Conservation (phyloP, 1,140 invertebrate genomes). For the Ganaspis sp. region DNA sequence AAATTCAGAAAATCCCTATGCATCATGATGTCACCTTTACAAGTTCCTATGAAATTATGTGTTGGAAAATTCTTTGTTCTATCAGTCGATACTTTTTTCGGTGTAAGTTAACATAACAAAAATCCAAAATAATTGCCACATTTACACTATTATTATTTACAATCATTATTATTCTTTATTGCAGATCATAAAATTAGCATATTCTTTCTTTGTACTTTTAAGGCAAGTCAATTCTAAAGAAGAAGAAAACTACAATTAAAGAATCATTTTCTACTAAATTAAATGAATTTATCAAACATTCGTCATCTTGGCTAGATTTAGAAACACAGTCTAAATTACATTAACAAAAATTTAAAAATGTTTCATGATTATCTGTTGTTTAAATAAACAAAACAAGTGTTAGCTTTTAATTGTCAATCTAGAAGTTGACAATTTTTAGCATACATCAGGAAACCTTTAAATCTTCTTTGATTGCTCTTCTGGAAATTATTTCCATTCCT, state of each 20-base stretch:
- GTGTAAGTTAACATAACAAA: background rate
- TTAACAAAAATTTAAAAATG: too few relatives aligned
- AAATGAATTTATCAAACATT: too few relatives aligned
- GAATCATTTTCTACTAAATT: background rate
- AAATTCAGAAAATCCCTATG: constrained; percentile 11
- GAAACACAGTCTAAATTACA: too few relatives aligned
- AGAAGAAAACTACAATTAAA: background rate
- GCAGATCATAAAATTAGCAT: background rate
- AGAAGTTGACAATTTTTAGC: too few relatives aligned
- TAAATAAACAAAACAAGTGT: too few relatives aligned
- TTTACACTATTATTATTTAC: too few relatives aligned
- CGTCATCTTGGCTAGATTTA: too few relatives aligned
- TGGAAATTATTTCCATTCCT: too few relatives aligned
- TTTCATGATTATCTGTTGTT: too few relatives aligned
- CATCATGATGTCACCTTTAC: background rate
- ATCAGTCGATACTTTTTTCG: background rate
- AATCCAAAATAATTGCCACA: background rate
- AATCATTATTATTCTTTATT: background rate
- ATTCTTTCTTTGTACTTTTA: background rate
- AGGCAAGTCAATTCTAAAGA: background rate
- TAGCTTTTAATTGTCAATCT: too few relatives aligned
- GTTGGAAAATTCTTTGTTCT: background rate
- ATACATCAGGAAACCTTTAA: too few relatives aligned
- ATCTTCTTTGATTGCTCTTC: too few relatives aligned
- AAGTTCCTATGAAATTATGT: background rate